A percentile compares a stretch with the other conserved stretches of the same genome.
Conservation (phyloP, 2,888 invertebrate species). For the Linyphia triangularis region DNA sequence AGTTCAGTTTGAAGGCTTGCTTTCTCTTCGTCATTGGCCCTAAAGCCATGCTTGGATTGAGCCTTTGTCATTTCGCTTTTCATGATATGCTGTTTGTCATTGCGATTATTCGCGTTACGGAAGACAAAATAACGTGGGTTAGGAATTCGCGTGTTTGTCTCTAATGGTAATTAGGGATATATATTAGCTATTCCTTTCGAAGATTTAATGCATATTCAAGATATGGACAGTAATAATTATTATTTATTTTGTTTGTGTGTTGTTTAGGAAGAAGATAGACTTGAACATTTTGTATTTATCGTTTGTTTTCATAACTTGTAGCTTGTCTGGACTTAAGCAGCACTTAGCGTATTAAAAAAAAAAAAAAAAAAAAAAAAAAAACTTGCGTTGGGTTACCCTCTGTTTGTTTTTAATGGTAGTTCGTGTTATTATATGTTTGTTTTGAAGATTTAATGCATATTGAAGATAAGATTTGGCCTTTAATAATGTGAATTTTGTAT, state of each 20-base stretch:
- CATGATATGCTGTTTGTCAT: constrained; percentile 13
- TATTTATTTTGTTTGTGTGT: background rate
- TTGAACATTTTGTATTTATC: no score
- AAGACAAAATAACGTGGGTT: background rate
- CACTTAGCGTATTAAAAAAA: no score
- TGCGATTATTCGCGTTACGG: constrained; percentile 20
- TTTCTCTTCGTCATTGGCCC: constrained; percentile 37
- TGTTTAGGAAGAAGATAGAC: no score
- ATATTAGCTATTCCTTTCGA: background rate
- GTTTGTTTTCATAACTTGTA: no score
- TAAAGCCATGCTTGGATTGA: constrained; percentile 47
- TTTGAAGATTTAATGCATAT: no score
- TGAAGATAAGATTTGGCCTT: no score
- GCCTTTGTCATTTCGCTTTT: constrained; percentile 44
- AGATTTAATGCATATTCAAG: background rate
- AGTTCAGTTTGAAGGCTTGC: constrained; percentile 47
- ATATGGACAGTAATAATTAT: background rate
- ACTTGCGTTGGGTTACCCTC: no score
- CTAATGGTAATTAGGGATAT: background rate
- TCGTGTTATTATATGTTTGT: no score
- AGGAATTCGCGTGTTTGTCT: background rate
- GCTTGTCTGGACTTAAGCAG: no score
- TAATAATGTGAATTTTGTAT: no score
- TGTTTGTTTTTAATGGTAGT: no score
- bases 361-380: no score